phyloP scores from a whole-genome alignment of 2,113 vertebrate genomes.

The Strix uralensis region DNA sequence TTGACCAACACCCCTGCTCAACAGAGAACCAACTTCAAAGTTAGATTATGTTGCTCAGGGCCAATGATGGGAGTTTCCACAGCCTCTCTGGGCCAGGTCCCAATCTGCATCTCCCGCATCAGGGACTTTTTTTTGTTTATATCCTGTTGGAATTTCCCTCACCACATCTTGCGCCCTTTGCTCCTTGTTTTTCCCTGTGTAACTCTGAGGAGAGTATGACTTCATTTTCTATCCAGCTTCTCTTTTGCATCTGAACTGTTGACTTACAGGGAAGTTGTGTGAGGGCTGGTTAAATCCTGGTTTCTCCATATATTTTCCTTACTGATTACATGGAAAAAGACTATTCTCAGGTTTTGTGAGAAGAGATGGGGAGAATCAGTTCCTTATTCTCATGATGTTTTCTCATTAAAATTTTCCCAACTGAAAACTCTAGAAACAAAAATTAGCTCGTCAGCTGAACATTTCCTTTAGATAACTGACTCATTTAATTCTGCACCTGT shows the following conservation, averaged over 20 bases:
- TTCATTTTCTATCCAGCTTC: not conserved
- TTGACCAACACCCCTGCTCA: not conserved
- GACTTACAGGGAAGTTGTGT: not conserved
- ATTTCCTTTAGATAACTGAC: not conserved
- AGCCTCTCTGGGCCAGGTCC: not conserved
- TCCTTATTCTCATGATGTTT: not conserved
- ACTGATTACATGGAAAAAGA: not conserved
- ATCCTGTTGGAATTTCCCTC: not conserved
- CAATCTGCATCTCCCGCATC: not conserved
- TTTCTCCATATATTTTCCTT: not conserved
- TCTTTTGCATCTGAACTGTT: not conserved
- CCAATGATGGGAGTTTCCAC: not conserved
- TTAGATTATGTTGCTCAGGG: not conserved
- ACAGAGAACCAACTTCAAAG: not conserved
- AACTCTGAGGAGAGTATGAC: not conserved
- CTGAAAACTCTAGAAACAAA: not conserved
- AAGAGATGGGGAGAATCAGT: not conserved
- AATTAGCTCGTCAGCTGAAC: not conserved
- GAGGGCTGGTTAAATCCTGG: not conserved
- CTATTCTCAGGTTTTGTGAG: not conserved
- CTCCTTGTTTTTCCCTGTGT: not conserved
- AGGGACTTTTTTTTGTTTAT: not conserved
- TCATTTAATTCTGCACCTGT: not conserved
- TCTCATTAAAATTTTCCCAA: not conserved
- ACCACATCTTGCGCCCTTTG: not conserved